phyloP scores from a whole-genome alignment of 1,140 invertebrate species.

The Tribolium castaneum region DNA sequence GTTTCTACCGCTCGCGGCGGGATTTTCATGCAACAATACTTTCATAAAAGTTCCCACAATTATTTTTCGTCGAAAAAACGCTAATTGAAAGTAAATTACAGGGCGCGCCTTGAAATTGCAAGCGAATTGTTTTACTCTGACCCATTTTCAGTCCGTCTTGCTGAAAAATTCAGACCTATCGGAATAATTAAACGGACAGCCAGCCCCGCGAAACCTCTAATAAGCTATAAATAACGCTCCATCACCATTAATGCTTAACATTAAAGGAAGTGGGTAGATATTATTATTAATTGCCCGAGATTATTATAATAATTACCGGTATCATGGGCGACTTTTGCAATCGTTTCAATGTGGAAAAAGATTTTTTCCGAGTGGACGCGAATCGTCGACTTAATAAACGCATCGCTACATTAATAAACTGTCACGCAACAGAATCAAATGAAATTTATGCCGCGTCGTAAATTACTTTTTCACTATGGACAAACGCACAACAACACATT shows the following conservation, averaged over 20 bases:
- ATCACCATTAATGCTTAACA: conserved; percentile 21
- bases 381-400: neutral
- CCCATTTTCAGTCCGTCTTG: neutral
- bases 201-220: neutral
- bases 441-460: conserved; percentile 9
- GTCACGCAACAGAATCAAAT: conserved; percentile 10
- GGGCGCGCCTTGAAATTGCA: conserved; percentile 8
- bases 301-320: conserved; percentile 29
- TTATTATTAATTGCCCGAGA: conserved; percentile 27
- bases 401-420: conserved; percentile 31
- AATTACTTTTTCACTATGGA: conserved; percentile 18
- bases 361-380: neutral
- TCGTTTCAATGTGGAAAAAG: neutral
- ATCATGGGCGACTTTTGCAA: conserved; percentile 21
- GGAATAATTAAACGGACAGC: conserved; percentile 2
- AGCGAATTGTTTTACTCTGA: neutral
- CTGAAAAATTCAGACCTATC: neutral
- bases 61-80: neutral
- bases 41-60: conserved; percentile 1
- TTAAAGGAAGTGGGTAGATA: conserved; percentile 27
- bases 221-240: conserved; percentile 26
- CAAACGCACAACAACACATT: conserved; percentile 2
- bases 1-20: conserved; percentile 11
- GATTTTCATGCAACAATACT: neutral
- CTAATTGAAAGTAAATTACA: conserved; percentile 20